Percentiles rank a stretch among this genome's conserved stretches.
phyloP scores from a whole-genome alignment of 2,113 vertebrate species.

The Cervus canadensis region DNA sequence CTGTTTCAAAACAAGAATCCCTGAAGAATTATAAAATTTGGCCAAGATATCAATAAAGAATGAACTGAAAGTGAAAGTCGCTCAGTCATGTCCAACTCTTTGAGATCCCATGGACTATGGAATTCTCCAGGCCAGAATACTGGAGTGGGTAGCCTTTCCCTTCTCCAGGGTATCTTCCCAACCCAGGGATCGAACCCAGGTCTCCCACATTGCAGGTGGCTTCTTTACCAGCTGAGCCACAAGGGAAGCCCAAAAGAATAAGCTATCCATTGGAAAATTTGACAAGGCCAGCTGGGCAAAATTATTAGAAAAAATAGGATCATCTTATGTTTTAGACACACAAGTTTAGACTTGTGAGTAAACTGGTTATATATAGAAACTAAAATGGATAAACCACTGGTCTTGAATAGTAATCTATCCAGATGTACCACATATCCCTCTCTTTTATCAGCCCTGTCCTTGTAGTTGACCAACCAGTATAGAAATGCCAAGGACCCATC shows the following conservation, averaged over 20 bases:
- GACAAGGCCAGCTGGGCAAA: not conserved
- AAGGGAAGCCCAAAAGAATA: not conserved
- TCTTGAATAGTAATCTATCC: not conserved
- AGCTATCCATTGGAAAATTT: not conserved
- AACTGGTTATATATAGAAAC: not conserved
- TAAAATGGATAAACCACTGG: not conserved
- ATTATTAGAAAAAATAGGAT: not conserved
- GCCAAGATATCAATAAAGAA: not conserved
- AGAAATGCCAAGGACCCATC: not conserved
- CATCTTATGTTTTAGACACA: not conserved
- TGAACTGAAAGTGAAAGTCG: not conserved
- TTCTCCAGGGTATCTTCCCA: not conserved
- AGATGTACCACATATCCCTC: not conserved
- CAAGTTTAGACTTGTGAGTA: not conserved
- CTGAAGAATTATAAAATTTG: not conserved
- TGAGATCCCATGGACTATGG: not conserved
- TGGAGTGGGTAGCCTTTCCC: not conserved
- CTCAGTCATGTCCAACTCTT: not conserved
- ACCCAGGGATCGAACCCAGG: not conserved
- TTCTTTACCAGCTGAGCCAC: not conserved
- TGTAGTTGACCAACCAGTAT: not conserved
- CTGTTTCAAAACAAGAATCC: not conserved
- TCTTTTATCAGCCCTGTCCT: not conserved
- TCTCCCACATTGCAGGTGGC: not conserved
- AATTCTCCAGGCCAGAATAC: not conserved